These are phyloP conservation scores for Kryptopterus vitreolus DNA, from an alignment of 2,797 vertebrate genomes.

Conservation along the genomic window DNA sequence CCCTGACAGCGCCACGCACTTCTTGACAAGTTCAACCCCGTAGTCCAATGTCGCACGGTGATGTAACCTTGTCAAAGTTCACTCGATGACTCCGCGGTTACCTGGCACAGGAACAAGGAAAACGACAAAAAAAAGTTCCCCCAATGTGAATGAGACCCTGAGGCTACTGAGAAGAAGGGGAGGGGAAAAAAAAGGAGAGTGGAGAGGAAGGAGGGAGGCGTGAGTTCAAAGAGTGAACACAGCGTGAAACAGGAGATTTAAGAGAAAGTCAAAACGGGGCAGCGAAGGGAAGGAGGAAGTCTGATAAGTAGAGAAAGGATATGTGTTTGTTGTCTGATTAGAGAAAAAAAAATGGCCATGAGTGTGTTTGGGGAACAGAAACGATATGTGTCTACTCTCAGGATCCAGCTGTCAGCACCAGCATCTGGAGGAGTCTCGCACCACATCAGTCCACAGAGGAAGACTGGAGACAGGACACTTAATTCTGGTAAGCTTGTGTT, in stretches of 20 bases:
- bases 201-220: background rate
- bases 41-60: background rate
- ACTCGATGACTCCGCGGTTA: constrained; percentile 1
- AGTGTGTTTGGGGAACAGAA: constrained; percentile 29
- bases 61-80: constrained; percentile 33
- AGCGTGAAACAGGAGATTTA: background rate
- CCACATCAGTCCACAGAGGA: background rate
- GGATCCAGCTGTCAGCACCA: constrained; percentile 45
- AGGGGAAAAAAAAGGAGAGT: background rate
- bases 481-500: background rate
- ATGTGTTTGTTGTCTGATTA: constrained; percentile 28
- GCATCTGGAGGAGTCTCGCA: constrained; percentile 25
- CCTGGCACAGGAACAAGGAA: constrained; percentile 33
- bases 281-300: constrained; percentile 11
- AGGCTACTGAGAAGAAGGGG: background rate
- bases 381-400: constrained; percentile 46
- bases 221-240: background rate
- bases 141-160: constrained; percentile 21
- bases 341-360: constrained; percentile 7
- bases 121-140: constrained; percentile 25
- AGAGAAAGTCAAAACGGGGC: constrained; percentile 1
- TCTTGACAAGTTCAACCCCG: background rate
- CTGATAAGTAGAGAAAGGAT: constrained; percentile 24
- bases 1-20: background rate
- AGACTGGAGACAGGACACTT: background rate